Evolutionary conservation across 1,140 invertebrate genomes (phyloP), one percentile per base, ranked within the genome.

Genomic region (Lerema accius): DNA sequence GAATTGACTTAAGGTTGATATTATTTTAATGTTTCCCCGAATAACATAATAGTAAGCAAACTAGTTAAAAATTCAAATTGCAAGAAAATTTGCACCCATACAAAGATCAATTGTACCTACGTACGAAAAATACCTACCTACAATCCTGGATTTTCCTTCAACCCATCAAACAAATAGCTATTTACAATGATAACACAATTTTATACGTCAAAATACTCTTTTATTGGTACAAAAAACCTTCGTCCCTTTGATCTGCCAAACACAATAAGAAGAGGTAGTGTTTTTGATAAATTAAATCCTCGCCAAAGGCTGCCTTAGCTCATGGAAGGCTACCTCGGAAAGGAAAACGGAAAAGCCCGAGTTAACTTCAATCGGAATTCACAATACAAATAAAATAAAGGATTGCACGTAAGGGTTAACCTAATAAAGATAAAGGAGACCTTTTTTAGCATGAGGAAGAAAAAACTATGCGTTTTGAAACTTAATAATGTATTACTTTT

Each of bases 231-330:
- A 56, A 43, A 56, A 14, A 43, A n/a, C 37, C 49, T 39, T 13
- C 16, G 19, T 9, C 13, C 51, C 37, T 55, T 55, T 55, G 51
- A 55, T 55, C 51, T 55, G 51, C 51, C 51, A 55, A 55, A 55
- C 39, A 55, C 51, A 55, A 55, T 55, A 55, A 56, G 11, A 14
- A 17, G 40, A 56, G 51, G 51, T 56, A 56, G 51, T 56, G 51
- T 56, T 56, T 56, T 56, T 56, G 51, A 56, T 56, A 56, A 43
- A 56, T 56, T 56, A 56, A 43, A 56, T 56, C 51, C 51, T 9
- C 26, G 51, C 51, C 23, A 35, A 1, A 14, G 49, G 32, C 16
- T 40, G 4, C 11, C 32, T 23, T 28, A 26, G 19, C 14, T 13
- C 5, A 32, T 15, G 14, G 19, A 14, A 28, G 51, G 17, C 16